These are phyloP conservation scores for Sphenodon punctatus DNA, from an alignment of 2,797 vertebrate genomes.

Conservation along the genomic window DNA sequence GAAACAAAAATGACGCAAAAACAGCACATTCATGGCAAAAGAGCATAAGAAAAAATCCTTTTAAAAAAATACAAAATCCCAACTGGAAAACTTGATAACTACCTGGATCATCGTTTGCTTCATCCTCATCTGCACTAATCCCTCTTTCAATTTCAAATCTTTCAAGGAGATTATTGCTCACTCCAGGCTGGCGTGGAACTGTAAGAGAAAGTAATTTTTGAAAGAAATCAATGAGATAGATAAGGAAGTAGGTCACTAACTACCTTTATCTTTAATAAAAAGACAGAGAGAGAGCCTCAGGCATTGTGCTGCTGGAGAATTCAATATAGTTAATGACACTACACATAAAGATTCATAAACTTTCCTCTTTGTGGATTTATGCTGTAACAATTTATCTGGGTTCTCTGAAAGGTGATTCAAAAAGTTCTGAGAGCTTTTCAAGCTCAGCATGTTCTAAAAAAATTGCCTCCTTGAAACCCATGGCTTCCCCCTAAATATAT, in stretches of 20 bases:
- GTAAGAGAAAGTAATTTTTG: conserved; percentile 33
- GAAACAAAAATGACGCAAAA: not conserved
- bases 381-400: not conserved
- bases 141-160: conserved; percentile 93
- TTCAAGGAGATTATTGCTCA: conserved; percentile 85
- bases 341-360: not conserved
- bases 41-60: not conserved
- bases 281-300: not conserved
- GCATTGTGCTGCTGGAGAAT: conserved; percentile 2
- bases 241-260: not conserved
- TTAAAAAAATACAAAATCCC: not conserved
- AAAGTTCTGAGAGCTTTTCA: not conserved
- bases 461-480: not conserved
- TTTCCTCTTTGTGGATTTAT: not conserved
- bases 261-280: conserved; percentile 19
- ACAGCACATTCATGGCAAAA: not conserved
- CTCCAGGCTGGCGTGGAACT: conserved; percentile 90
- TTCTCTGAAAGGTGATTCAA: conserved; percentile 1
- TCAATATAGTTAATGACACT: conserved; percentile 24
- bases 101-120: conserved; percentile 93
- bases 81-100: not conserved
- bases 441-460: not conserved
- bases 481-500: not conserved
- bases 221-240: conserved; percentile 1
- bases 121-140: conserved; percentile 86